These are phyloP conservation scores for Aphelenchoides fujianensis DNA, from an alignment of 1,140 invertebrate species.

Conservation along the genomic window DNA sequence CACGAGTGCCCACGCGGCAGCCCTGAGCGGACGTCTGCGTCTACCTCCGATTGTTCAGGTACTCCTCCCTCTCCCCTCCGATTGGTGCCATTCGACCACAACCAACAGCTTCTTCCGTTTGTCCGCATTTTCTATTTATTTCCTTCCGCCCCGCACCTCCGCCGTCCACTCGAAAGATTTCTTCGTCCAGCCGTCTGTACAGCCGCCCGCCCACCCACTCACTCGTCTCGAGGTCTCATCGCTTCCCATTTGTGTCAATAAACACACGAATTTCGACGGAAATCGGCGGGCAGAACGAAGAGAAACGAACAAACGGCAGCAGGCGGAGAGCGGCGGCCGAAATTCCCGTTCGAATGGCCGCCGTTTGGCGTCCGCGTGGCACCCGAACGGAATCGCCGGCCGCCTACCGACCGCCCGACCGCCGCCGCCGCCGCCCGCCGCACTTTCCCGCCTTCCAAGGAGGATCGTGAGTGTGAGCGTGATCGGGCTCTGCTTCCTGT, in stretches of 20 bases:
- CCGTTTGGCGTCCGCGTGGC: background rate
- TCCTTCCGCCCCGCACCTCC: too few species aligned
- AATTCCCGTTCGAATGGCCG: background rate
- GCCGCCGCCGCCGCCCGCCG: background rate
- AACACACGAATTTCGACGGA: too few species aligned
- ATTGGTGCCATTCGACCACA: background rate
- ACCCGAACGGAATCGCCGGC: background rate
- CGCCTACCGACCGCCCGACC: background rate
- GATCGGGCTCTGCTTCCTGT: background rate
- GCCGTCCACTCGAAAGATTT: too few species aligned
- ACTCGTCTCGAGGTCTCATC: too few species aligned
- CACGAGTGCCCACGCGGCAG: constrained; percentile 38
- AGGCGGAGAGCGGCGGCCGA: background rate
- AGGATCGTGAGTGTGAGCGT: background rate
- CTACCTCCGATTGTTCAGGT: background rate
- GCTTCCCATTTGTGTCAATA: too few species aligned
- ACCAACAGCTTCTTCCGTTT: background rate
- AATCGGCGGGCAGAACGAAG: background rate
- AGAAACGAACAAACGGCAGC: background rate
- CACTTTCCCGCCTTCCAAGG: background rate
- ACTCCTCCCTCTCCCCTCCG: background rate
- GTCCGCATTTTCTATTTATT: too few species aligned
- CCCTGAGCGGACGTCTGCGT: background rate
- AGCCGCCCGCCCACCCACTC: background rate
- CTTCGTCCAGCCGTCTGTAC: too few species aligned